Evolutionary conservation across 2,113 vertebrate species (phyloP).

Genomic region (Trematocara nigrifrons): DNA sequence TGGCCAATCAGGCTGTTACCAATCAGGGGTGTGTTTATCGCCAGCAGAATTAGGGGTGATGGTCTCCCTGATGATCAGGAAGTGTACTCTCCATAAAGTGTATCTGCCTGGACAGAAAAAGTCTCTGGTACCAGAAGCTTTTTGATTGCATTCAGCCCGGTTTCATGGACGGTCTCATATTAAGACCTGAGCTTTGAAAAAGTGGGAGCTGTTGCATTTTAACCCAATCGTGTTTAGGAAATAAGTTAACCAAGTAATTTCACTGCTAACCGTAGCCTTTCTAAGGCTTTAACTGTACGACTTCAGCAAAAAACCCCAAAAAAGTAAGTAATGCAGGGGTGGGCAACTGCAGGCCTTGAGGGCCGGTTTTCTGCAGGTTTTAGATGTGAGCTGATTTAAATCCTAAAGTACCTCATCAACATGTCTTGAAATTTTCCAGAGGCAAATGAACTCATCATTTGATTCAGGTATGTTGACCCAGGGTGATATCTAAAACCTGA

Average conservation of each 20-base stretch:
- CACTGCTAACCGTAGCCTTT: background rate
- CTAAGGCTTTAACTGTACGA: background rate
- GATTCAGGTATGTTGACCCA: background rate
- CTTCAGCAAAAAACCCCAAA: accelerated
- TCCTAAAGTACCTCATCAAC: background rate
- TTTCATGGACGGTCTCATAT: background rate
- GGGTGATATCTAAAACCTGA: background rate
- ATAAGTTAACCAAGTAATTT: background rate
- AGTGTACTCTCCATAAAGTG: background rate
- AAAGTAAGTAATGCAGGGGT: background rate
- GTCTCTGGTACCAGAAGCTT: background rate
- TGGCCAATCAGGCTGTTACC: too few relatives aligned
- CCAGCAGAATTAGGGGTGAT: background rate
- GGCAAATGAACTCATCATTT: background rate
- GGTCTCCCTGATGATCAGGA: background rate
- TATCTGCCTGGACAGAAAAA: background rate
- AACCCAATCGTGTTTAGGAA: background rate
- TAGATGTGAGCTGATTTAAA: background rate
- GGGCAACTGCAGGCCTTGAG: background rate
- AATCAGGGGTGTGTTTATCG: background rate
- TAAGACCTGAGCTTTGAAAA: background rate
- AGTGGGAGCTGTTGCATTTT: background rate
- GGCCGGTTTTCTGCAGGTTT: background rate
- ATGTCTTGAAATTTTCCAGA: background rate
- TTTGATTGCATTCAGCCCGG: background rate